These are phyloP conservation scores for Hipparchia sbordonii DNA, from an alignment of 2,888 invertebrate species.

Conservation along the genomic window DNA sequence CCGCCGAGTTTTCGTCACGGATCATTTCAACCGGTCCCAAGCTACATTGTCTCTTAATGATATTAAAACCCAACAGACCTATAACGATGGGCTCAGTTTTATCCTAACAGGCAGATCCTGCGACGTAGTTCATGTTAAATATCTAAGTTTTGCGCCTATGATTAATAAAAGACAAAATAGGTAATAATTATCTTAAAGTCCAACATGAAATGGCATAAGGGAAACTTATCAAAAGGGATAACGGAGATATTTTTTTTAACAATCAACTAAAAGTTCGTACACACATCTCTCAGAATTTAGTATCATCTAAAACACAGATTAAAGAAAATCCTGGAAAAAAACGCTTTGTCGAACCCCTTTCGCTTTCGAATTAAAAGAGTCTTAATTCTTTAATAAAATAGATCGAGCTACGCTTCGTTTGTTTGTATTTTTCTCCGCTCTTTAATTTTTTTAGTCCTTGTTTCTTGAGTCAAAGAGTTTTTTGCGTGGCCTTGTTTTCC, in stretches of 20 bases:
- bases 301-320: conserved; percentile 54
- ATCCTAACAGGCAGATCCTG: conserved; percentile 34
- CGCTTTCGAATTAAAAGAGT: conserved; percentile 51
- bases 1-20: conserved; percentile 68
- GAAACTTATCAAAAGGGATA: too few species aligned
- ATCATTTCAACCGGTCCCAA: conserved; percentile 60
- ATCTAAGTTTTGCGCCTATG: background rate
- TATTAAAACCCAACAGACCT: conserved; percentile 57
- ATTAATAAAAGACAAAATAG: background rate
- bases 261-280: background rate
- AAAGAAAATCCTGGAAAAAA: conserved; percentile 52
- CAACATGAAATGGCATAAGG: too few species aligned
- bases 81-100: conserved; percentile 64
- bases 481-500: conserved; percentile 31
- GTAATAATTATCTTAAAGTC: background rate
- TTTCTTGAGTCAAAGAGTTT: conserved; percentile 44
- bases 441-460: conserved; percentile 51
- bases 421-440: conserved; percentile 54
- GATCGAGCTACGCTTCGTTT: conserved; percentile 52
- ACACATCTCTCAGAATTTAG: conserved; percentile 38
- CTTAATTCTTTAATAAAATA: conserved; percentile 65
- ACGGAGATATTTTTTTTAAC: background rate
- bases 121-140: background rate
- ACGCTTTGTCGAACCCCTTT: conserved; percentile 57
- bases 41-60: conserved; percentile 68